Percentiles rank a stretch among this genome's conserved stretches.
These are phyloP conservation scores for Stichodactyla mertensii DNA, from an alignment of 64 coral and sea anemone genomes.

Conservation along the genomic window DNA sequence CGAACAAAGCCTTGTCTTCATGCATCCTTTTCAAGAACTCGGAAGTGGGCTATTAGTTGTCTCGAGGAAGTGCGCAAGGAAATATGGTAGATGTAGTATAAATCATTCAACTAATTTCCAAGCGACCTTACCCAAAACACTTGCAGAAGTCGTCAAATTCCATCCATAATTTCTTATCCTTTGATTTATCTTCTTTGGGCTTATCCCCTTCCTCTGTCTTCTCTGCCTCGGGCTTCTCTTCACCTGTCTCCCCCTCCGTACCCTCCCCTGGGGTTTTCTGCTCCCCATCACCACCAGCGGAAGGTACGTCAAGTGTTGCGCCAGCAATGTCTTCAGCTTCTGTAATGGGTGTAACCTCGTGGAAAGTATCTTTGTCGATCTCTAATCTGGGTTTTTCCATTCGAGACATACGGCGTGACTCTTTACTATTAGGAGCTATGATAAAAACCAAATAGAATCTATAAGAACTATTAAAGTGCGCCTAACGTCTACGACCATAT, in stretches of 20 bases:
- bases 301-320: conserved; percentile 39
- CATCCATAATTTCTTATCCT: conserved; percentile 96
- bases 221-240: conserved; percentile 64
- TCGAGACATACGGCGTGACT: conserved; percentile 34
- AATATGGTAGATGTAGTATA: no score
- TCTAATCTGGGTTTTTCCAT: conserved; percentile 65
- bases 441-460: not conserved
- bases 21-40: no score
- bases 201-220: conserved; percentile 61
- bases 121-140: conserved; percentile 76
- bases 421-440: not conserved
- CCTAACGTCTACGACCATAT: no score
- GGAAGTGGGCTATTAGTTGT: no score
- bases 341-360: conserved; percentile 24
- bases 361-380: conserved; percentile 16
- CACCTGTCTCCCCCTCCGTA: conserved; percentile 48
- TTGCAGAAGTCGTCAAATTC: conserved; percentile 98
- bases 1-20: no score
- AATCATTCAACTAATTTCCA: no score
- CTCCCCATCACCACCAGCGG: conserved; percentile 31
- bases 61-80: no score
- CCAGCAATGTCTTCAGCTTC: conserved; percentile 26
- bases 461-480: no score
- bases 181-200: conserved; percentile 41
- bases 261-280: conserved; percentile 38